Evolutionary conservation across 2,113 vertebrate genomes (phyloP), one percentile per base, ranked within the genome.

Genomic region (Nestor notabilis): DNA sequence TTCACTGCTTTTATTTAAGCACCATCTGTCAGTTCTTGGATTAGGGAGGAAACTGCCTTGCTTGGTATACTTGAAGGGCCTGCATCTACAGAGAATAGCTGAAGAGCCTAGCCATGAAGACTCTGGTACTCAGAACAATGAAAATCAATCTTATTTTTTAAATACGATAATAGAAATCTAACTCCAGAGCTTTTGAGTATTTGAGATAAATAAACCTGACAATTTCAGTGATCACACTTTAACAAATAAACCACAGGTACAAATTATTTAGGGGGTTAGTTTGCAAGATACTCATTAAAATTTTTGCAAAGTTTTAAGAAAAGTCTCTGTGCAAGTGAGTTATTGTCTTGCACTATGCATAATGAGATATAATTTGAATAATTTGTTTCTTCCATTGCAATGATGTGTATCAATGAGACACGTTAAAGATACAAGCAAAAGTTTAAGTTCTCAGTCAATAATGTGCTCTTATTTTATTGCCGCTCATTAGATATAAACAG

Each of bases 401-500:
- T 88, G 49, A 94, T 85, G 65, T 35, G 63, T 84, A 95, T 87
- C 82, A 92, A 78, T 69, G 47, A 91, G 35, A 64, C 47, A 68
- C 19, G 4, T 21, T n/a, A 47, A 17, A 74, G 35, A 79, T 49
- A 53, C 44, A 55, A 85, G 79, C 43, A 96, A 96, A 96, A 7
- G 11, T 90, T 95, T 72, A 90, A 94, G 56, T 84, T 91, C 68
- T 97, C 89, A 88, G 87, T 97, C 97, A 97, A 95, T 97, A 97
- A 55, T 9, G 43, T 80, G 92, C 46, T 88, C 79, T 70, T 90
- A 55, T 95, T 94, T 92, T 79, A 87, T 33, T 96, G 75, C 66
- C 89, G 97, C 96, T 90, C 93, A 95, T 97, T 97, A 97, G 93
- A 69, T 39, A 93, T 91, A 96, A 97, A 92, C 95, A 93, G 88